These are phyloP conservation scores for Chiroxiphia lanceolata DNA, from an alignment of 2,797 vertebrate species.

Conservation along the genomic window DNA sequence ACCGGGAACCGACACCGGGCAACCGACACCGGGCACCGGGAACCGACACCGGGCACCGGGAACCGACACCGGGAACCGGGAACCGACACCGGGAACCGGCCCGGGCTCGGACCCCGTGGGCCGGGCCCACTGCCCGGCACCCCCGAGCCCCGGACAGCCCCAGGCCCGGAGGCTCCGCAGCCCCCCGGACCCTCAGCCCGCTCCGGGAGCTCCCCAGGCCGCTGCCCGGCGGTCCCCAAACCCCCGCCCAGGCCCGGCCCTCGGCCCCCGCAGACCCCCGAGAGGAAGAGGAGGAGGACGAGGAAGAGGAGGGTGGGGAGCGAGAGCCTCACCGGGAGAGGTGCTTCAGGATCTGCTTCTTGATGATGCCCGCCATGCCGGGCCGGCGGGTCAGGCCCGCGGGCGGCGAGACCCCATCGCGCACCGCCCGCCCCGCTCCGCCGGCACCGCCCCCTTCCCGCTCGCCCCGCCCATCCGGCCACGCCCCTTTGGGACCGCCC, in stretches of 20 bases:
- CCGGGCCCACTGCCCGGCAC: neutral
- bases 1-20: neutral
- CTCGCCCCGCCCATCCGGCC: neutral
- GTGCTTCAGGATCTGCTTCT: conserved; percentile 4
- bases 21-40: too few species aligned
- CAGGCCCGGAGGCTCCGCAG: neutral
- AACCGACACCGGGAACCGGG: too few species aligned
- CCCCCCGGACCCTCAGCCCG: neutral
- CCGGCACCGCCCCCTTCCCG: too few species aligned
- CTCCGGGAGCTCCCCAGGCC: neutral
- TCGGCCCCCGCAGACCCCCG: neutral
- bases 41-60: too few species aligned
- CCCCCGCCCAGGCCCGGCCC: neutral
- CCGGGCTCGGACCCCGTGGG: neutral
- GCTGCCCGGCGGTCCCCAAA: neutral
- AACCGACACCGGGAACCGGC: too few species aligned
- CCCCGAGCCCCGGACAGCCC: neutral
- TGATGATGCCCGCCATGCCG: conserved; percentile 8
- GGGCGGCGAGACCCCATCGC: neutral
- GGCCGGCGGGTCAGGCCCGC: neutral
- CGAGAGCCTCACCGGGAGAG: neutral
- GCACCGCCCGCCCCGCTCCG: neutral
- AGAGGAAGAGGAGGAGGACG: neutral
- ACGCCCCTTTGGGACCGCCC: too few species aligned
- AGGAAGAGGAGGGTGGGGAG: neutral